phyloP scores from a whole-genome alignment of 30 jellyfish, hydroid and myxozoan genomes.

The Hydra vulgaris region DNA sequence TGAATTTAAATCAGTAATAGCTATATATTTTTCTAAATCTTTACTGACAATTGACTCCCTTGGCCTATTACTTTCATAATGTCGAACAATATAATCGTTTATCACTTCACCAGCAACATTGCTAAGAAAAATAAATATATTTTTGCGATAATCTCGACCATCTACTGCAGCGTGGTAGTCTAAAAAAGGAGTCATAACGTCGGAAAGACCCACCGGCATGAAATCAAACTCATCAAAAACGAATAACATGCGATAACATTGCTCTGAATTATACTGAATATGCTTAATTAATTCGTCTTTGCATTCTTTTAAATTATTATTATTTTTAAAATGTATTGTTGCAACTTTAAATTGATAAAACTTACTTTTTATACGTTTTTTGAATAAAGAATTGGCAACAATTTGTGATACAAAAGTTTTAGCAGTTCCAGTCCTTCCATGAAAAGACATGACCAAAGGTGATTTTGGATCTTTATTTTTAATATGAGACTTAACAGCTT shows the following conservation, averaged over 20 bases:
- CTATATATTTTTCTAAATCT: conserved; percentile 34
- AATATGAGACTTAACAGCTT: conserved; percentile 33
- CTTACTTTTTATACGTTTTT: conserved; percentile 57
- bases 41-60: conserved; percentile 50
- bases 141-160: conserved; percentile 76
- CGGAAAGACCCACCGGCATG: conserved; percentile 84
- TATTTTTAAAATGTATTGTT: conserved; percentile 42
- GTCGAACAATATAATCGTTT: conserved; percentile 35
- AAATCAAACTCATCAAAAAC: conserved; percentile 84
- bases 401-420: conserved; percentile 67
- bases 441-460: conserved; percentile 83
- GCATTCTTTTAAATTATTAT: conserved; percentile 12
- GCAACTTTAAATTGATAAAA: conserved; percentile 40
- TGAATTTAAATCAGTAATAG: conserved; percentile 26
- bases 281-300: conserved; percentile 21
- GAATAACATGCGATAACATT: conserved; percentile 55
- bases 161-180: conserved; percentile 66
- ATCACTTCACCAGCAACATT: conserved; percentile 67
- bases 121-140: conserved; percentile 67
- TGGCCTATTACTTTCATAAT: conserved; percentile 27
- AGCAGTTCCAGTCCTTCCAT: conserved; percentile 96
- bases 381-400: conserved; percentile 55
- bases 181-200: conserved; percentile 53
- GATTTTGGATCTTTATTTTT: conserved; percentile 47
- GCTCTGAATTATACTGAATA: conserved; percentile 14